Evolutionary conservation across 2,888 invertebrate species (phyloP), one percentile per base, ranked within the genome.

Genomic region (Calameuta filiformis): DNA sequence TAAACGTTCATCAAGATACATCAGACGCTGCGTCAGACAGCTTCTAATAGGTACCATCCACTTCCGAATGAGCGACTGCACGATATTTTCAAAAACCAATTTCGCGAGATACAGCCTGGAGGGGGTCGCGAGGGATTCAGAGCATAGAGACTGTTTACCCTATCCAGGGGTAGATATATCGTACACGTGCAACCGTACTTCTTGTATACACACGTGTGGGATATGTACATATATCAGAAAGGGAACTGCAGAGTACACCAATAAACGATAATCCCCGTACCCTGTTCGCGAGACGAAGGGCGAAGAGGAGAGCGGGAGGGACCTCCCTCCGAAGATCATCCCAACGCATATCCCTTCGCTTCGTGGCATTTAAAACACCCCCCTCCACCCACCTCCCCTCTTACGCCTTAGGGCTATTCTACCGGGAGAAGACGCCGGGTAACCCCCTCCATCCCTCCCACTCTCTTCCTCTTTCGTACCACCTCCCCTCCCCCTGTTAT

Each of bases 131-230:
- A 12, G 6, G 40, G 40, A 23, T 40, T 40, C 40, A 1, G 23
- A 9, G 6, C 6, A 23, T 15, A 40, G 40, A 40, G 23, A 40
- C 40, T 40, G 40, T 40, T 40, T 40, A 23, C 40, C 40, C 23
- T 40, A 23, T 6, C 9, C 6, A 73, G 73, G 79, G 73, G 30
- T 35, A 80, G 77, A 82, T 85, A 85, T 85, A 85, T 81, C 83
- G 83, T 40, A 40, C 85, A 85, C 85, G 85, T 84, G 85, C 84
- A 84, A 82, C 84, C 83, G 85, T 85, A 85, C 85, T 84, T 85
- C 85, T 85, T 83, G 84, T 82, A 84, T 81, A 79, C 81, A 82
- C 79, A 83, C 69, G 83, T 40, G 40, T 40, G 40, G 23, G 40
- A 23, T 40, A 1, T 15, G 23, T 40, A 40, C 40, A 40, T 40